These are phyloP conservation scores for Sphaeramia orbicularis DNA, from an alignment of 2,797 vertebrate genomes.

Conservation along the genomic window DNA sequence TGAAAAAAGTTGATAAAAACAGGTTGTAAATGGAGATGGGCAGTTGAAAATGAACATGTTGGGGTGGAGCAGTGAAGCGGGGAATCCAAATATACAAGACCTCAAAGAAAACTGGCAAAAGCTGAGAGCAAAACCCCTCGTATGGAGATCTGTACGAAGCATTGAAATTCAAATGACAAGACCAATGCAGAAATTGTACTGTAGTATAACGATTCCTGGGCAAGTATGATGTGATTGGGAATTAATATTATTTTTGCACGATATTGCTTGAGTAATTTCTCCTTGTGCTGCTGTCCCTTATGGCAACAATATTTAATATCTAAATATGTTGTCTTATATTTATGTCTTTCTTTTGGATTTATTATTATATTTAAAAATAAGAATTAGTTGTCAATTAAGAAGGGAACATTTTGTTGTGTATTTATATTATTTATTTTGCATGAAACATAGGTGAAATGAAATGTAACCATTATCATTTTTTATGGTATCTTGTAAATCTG, in stretches of 20 bases:
- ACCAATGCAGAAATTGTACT: slow-evolving; percentile 9
- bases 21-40: slow-evolving; percentile 86
- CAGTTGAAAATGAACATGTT: slow-evolving; percentile 84
- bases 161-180: slow-evolving; percentile 33
- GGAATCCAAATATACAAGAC: slow-evolving; percentile 88
- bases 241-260: neutral
- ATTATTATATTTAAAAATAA: too few species aligned
- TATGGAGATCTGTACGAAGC: neutral
- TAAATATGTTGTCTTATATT: too few species aligned
- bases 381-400: too few species aligned
- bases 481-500: too few species aligned
- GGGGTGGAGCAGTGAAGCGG: slow-evolving; percentile 84
- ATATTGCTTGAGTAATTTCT: neutral
- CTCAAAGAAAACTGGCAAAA: slow-evolving; percentile 75
- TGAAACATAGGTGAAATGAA: too few species aligned
- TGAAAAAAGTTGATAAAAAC: slow-evolving; percentile 88
- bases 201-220: neutral
- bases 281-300: neutral
- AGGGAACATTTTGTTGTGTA: too few species aligned
- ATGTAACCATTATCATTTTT: too few species aligned
- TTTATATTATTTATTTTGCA: too few species aligned
- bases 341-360: too few species aligned
- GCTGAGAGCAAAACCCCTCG: slow-evolving; percentile 32
- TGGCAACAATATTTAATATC: neutral
- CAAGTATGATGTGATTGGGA: neutral